Conservation (phyloP, 2,888 invertebrate genomes). For the Melanophora roralis region DNA sequence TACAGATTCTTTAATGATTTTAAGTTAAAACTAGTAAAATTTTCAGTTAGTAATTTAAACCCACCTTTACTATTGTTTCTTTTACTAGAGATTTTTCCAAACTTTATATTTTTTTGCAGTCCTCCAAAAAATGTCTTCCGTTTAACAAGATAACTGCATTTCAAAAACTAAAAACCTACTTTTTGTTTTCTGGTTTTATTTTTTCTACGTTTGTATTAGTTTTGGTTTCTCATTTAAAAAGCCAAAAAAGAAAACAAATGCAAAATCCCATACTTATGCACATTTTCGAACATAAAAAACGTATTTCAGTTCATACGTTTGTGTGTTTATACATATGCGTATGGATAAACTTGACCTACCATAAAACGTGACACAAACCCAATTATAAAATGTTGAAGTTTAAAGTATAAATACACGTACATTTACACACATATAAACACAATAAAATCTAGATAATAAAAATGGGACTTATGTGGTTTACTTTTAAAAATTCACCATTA, state of each 20-base stretch:
- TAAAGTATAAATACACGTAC: too few relatives aligned
- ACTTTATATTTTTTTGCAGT: background rate
- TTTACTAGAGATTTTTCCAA: too few relatives aligned
- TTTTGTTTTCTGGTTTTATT: slow-evolving; percentile 16
- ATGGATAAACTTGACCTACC: slow-evolving; percentile 61
- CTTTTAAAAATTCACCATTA: slow-evolving; percentile 16
- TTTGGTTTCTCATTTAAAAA: background rate
- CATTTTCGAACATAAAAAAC: background rate
- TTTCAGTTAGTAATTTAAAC: too few relatives aligned
- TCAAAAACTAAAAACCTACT: slow-evolving; percentile 38
- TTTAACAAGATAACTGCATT: slow-evolving; percentile 39
- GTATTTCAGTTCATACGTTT: background rate
- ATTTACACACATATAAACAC: too few relatives aligned
- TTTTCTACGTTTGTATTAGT: background rate
- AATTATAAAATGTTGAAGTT: slow-evolving; percentile 54
- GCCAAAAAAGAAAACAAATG: background rate
- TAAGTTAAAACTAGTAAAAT: too few relatives aligned
- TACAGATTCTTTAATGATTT: too few relatives aligned
- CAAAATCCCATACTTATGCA: background rate
- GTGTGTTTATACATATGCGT: slow-evolving; percentile 42
- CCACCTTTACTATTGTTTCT: too few relatives aligned
- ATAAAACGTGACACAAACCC: slow-evolving; percentile 62
- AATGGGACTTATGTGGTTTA: background rate
- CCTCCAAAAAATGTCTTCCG: slow-evolving; percentile 14
- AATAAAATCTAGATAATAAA: slow-evolving; percentile 21